Conservation (phyloP, 2,797 vertebrate genomes). For the Chiloscyllium punctatum region DNA sequence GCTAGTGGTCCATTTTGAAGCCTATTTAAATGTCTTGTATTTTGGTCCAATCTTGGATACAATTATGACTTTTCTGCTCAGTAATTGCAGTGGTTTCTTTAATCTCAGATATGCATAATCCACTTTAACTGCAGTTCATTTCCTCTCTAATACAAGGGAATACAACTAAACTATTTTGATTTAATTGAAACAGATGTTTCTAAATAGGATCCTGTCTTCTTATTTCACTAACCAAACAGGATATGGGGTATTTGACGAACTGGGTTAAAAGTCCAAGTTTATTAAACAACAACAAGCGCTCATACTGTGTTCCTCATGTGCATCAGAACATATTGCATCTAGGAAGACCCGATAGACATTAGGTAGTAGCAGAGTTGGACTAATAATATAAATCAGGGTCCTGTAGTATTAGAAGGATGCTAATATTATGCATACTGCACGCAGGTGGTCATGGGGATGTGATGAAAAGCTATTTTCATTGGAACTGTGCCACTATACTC, state of each 20-base stretch:
- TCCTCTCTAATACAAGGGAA: slow-evolving; percentile 51
- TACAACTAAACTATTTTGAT: slow-evolving; percentile 49
- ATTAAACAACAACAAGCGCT: slow-evolving; percentile 41
- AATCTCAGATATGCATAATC: slow-evolving; percentile 39
- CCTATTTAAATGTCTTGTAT: slow-evolving; percentile 27
- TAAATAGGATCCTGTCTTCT: slow-evolving; percentile 43
- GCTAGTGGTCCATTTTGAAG: background rate
- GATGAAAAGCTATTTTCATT: background rate
- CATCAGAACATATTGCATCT: background rate
- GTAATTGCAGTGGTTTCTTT: slow-evolving; percentile 4
- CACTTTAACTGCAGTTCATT: slow-evolving; percentile 50
- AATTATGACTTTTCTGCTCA: slow-evolving; percentile 8
- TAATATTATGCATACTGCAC: background rate
- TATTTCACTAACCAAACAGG: slow-evolving; percentile 44
- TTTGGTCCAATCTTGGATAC: slow-evolving; percentile 10
- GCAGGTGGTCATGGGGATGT: background rate
- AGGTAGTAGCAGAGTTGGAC: background rate
- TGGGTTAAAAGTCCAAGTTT: slow-evolving; percentile 53
- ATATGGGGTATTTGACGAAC: slow-evolving; percentile 57
- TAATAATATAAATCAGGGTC: background rate
- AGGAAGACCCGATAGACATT: background rate
- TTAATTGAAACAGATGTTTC: slow-evolving; percentile 59
- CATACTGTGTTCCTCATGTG: background rate
- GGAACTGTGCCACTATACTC: background rate
- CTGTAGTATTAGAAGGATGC: background rate